phyloP scores from a whole-genome alignment of 37 sponge, comb jelly and placozoan species.

The Eunapius fragilis region DNA sequence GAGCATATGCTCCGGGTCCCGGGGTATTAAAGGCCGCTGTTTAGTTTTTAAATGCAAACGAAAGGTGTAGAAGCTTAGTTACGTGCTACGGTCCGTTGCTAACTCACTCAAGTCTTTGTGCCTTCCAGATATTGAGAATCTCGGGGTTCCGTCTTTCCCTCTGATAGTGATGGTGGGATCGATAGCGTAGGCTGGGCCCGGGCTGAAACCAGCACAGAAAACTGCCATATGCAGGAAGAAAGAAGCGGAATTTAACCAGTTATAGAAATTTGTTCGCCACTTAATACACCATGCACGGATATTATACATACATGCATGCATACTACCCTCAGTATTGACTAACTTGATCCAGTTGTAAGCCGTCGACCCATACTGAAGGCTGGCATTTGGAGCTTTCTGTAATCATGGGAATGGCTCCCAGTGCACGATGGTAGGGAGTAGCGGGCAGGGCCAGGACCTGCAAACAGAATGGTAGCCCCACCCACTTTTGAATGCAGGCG shows the following conservation, averaged over 20 bases:
- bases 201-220: slow-evolving; percentile 75
- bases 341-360: slow-evolving; percentile 54
- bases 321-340: neutral
- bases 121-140: slow-evolving; percentile 69
- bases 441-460: slow-evolving; percentile 93
- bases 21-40: slow-evolving; percentile 86
- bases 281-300: too few relatives aligned
- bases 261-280: too few relatives aligned
- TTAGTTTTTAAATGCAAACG: neutral
- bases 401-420: slow-evolving; percentile 74
- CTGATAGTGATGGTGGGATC: slow-evolving; percentile 74
- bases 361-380: slow-evolving; percentile 86
- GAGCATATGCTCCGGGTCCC: slow-evolving; percentile 84
- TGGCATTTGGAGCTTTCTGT: slow-evolving; percentile 70
- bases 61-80: neutral
- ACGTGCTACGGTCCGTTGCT: neutral
- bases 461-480: neutral
- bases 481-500: neutral
- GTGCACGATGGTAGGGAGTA: slow-evolving; percentile 82
- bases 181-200: slow-evolving; percentile 89
- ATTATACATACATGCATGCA: too few relatives aligned
- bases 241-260: too few relatives aligned
- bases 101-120: slow-evolving; percentile 79
- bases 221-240: slow-evolving; percentile 33
- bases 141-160: slow-evolving; percentile 90